These are phyloP conservation scores for Melinopterus prodromus DNA, from an alignment of 2,888 invertebrate species.

Conservation along the genomic window DNA sequence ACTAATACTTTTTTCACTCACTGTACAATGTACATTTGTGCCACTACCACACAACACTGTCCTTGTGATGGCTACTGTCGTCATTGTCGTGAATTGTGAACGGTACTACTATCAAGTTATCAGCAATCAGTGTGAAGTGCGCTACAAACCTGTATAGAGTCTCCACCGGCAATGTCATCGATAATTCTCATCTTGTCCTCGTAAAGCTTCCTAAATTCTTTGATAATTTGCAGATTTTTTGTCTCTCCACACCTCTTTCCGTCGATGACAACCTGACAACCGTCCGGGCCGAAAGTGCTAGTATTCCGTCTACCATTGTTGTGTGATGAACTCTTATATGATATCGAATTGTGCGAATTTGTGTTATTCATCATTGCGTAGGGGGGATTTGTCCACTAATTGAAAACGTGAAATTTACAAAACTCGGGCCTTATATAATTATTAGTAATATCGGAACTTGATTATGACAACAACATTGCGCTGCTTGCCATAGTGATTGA, in stretches of 20 bases:
- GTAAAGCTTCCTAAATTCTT: constrained; percentile 70
- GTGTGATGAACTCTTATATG: background rate
- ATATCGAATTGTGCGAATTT: constrained; percentile 5
- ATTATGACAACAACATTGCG: background rate
- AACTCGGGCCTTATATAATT: constrained; percentile 9
- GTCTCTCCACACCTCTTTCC: constrained; percentile 53
- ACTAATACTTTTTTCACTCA: background rate
- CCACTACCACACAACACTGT: constrained; percentile 5
- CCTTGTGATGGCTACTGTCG: background rate
- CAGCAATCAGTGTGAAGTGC: constrained; percentile 8
- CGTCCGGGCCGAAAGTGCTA: constrained; percentile 33
- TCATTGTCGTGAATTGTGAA: constrained; percentile 10
- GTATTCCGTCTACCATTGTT: constrained; percentile 8
- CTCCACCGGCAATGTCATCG: constrained; percentile 62
- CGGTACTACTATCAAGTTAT: background rate
- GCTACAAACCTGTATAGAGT: constrained; percentile 49
- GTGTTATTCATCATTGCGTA: constrained; percentile 6
- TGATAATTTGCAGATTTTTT: constrained; percentile 63
- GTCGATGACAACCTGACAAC: constrained; percentile 40
- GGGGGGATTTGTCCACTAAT: constrained; percentile 18
- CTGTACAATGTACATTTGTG: background rate
- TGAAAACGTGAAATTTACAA: constrained; percentile 20
- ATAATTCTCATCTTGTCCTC: constrained; percentile 68
- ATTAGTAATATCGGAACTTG: background rate
- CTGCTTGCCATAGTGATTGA: constrained; percentile 4